Conservation (phyloP, 2,888 invertebrate genomes). For the Listrodromus nycthemerus region DNA sequence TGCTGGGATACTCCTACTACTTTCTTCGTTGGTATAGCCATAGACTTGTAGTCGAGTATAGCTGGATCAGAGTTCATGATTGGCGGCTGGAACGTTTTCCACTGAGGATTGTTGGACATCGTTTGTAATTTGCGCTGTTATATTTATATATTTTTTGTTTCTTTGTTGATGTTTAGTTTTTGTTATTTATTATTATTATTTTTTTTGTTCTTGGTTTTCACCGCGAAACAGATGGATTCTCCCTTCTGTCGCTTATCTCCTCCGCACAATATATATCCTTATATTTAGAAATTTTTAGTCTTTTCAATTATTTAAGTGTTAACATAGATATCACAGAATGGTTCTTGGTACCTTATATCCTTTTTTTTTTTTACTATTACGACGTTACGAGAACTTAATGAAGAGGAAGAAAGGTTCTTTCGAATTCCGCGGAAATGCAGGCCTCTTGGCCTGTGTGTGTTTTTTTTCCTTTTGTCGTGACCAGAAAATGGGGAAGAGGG, state of each 20-base stretch:
- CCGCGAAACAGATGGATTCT: conserved; percentile 71
- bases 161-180: conserved; percentile 74
- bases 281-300: conserved; percentile 84
- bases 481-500: conserved; percentile 57
- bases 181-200: conserved; percentile 73
- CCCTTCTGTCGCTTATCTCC: conserved; percentile 66
- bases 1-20: conserved; percentile 79
- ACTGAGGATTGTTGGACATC: conserved; percentile 95
- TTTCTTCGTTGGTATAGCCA: conserved; percentile 87
- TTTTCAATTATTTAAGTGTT: conserved; percentile 85
- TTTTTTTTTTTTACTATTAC: conserved; percentile 77
- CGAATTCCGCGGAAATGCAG: conserved; percentile 80
- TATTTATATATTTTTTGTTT: conserved; percentile 80
- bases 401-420: conserved; percentile 82
- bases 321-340: conserved; percentile 88
- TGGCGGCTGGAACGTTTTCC: conserved; percentile 96
- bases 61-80: conserved; percentile 92
- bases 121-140: conserved; percentile 79
- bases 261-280: conserved; percentile 82
- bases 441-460: conserved; percentile 57
- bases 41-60: conserved; percentile 92
- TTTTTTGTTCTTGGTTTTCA: conserved; percentile 73
- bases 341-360: conserved; percentile 86
- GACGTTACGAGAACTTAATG: conserved; percentile 82
- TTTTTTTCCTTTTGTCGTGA: conserved; percentile 38